phyloP scores from a whole-genome alignment of 2,113 vertebrate genomes.

The Mormoops blainvillei region DNA sequence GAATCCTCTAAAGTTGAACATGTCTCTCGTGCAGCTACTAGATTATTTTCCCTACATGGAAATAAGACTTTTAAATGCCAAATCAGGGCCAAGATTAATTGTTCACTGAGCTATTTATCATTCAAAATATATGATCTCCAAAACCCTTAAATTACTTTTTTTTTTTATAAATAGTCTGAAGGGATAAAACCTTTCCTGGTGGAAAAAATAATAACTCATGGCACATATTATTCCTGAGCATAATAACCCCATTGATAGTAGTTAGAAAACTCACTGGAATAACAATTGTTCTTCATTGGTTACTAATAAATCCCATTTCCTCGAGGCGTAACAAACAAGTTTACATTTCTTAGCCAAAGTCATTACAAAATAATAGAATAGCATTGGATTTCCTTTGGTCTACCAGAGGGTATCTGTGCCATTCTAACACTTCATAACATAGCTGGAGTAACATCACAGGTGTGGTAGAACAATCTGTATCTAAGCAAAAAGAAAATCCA shows the following conservation, averaged over 20 bases:
- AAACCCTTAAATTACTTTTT: not conserved
- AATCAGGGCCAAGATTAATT: not conserved
- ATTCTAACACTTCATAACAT: not conserved
- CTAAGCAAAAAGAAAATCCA: not conserved
- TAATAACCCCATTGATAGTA: not conserved
- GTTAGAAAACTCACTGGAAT: not conserved
- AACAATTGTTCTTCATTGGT: not conserved
- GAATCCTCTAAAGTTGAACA: not conserved
- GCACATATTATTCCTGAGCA: not conserved
- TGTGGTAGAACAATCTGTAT: no score
- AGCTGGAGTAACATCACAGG: not conserved
- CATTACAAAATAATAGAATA: not conserved
- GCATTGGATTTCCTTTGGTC: not conserved
- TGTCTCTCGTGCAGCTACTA: not conserved
- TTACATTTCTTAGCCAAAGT: not conserved
- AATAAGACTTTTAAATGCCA: not conserved
- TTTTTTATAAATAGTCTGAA: not conserved
- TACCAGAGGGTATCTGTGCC: not conserved
- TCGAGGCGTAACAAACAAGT: not conserved
- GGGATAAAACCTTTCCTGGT: not conserved
- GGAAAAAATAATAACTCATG: not conserved
- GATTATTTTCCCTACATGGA: not conserved
- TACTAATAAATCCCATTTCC: not conserved
- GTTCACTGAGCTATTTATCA: not conserved
- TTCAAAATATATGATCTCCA: not conserved